Evolutionary conservation across 2,797 vertebrate genomes (phyloP), one percentile per base, ranked within the genome.

Genomic region (Enteromius anoplus): DNA sequence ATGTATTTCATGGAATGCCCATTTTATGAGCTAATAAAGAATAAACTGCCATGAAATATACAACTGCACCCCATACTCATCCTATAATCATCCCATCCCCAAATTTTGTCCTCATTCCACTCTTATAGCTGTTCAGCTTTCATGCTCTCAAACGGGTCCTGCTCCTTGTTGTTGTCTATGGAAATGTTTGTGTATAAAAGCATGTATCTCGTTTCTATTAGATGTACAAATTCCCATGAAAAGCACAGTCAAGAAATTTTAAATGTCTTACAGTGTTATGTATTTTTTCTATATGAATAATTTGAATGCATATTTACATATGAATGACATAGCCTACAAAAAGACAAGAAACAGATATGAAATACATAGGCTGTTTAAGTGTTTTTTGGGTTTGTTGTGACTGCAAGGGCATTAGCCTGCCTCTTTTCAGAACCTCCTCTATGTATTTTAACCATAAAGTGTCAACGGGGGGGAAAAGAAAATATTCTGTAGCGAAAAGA

Each of bases 201-300:
- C 94, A 95, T 95, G 95, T 93, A 93, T 92, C 90, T 88, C 91
- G 85, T 92, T 92, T 91, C 91, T 83, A 91, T 89, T 91, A 87
- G 88, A 92, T 94, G 91, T 94, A 86, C 87, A 80, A 87, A 70
- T 40, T 73, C 64, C 87, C 60, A 88, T 88, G 85, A 93, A 88
- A 94, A 94, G 94, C 93, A 94, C 93, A 94, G 92, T 91, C 85
- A 87, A 89, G 89, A 91, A 93, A 91, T 93, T 89, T 86, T 93
- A 91, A 92, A 92, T 94, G 79, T 85, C 72, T 45, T 80, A 84
- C 87, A 89, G 89, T 93, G 93, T 95, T 90, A 86, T 91, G 93
- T 95, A 94, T 95, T 95, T 95, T 64, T 95, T 95, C 88, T 95
- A 95, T 89, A 90, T 85, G 91, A 92, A 91, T 88, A 60, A 81